Evolutionary conservation across 2,113 vertebrate genomes (phyloP).

Genomic region (Haemorhous mexicanus): DNA sequence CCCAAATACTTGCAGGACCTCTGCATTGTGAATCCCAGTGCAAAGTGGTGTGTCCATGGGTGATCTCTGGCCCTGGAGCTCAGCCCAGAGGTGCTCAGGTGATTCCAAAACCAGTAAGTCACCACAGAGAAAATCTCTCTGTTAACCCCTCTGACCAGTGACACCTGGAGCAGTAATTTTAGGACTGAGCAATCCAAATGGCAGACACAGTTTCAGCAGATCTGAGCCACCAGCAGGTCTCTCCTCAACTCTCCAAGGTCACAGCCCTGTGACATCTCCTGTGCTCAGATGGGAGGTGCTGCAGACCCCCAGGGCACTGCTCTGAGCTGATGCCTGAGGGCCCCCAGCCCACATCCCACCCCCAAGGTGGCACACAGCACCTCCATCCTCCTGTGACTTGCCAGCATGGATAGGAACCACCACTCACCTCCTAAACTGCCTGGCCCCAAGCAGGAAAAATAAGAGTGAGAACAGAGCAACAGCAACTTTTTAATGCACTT

Average conservation of each 20-base stretch:
- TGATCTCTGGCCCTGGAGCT: not conserved
- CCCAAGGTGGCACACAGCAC: not conserved
- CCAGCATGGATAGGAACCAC: fast-evolving
- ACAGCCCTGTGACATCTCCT: not conserved
- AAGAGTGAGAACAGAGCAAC: not conserved
- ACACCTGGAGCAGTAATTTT: not conserved
- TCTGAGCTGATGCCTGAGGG: not conserved
- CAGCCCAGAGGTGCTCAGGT: not conserved
- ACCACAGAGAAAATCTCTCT: not conserved
- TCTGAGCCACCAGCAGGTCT: not conserved
- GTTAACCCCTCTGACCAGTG: not conserved
- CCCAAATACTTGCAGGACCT: not conserved
- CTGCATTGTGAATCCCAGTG: fast-evolving
- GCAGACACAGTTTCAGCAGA: not conserved
- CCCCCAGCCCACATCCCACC: not conserved
- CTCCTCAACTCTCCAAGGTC: not conserved
- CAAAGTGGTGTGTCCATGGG: fast-evolving
- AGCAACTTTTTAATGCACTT: not conserved
- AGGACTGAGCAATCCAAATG: not conserved
- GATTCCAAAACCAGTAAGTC: not conserved
- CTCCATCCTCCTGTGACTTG: fast-evolving
- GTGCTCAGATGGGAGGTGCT: not conserved
- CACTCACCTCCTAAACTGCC: not conserved
- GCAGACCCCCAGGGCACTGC: not conserved
- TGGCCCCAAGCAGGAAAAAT: not conserved